Evolutionary conservation across 2,888 invertebrate genomes (phyloP), one percentile per base, ranked within the genome.

Genomic region (Patella ulyssiponensis): DNA sequence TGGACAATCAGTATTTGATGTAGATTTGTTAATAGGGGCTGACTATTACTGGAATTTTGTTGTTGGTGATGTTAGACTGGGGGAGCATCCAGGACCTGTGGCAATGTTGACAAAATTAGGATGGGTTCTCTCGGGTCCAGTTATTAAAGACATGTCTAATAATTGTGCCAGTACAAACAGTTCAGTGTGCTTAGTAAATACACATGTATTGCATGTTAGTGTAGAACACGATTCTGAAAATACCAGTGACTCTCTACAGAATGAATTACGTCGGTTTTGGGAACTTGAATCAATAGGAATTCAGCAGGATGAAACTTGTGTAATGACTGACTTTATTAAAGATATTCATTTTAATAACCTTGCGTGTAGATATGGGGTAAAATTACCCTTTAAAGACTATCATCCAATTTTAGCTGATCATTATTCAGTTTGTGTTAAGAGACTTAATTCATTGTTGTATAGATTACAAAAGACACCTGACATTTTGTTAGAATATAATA

Each of bases 391-490:
- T 58, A 58, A 58, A 58, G 20, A 17, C 17, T 17, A 20, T 20
- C 58, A 58, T 58, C 12, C 12, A 20, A 58, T 58, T 12, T 58
- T 58, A 58, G 58, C 17, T 20, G 58, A 58, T 58, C 58, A 58
- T 58, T 58, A 58, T 58, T 58, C 12, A n/a, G 58, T 58, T 58
- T 58, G 58, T 58, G 9, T 58, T 58, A 58, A 58, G 58, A 58
- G 58, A 20, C 58, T 58, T 58, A n/a, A n/a, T 58, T 20, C 17
- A 20, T 58, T 58, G 14, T 64, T 64, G 15, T 64, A 20, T 64
- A 64, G 64, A 64, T 23, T 64, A 11, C 11, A 64, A 23, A 64
- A 64, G 23, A 20, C 58, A 64, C 12, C 20, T 20, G 20, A 64
- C 20, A 20, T 64, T 64, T 20, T 64, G 9, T n/a, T 64, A 64